Conservation (phyloP, 1,140 invertebrate species). For the Calephelis nemesis region DNA sequence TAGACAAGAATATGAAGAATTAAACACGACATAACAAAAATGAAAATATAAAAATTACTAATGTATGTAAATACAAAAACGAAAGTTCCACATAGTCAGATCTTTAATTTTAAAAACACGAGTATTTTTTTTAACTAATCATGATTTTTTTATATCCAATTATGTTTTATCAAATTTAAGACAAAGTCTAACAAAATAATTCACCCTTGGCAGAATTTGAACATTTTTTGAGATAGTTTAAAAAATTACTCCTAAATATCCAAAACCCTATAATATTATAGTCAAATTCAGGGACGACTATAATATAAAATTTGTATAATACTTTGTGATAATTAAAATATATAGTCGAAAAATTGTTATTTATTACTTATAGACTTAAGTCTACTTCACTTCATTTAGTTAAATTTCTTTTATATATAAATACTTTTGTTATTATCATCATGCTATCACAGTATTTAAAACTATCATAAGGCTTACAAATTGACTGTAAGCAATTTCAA, state of each 20-base stretch:
- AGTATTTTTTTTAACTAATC: neutral
- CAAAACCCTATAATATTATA: too few species aligned
- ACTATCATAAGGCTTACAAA: neutral
- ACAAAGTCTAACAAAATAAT: too few species aligned
- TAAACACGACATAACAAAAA: conserved; percentile 15
- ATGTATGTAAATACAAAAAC: conserved; percentile 5
- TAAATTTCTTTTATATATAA: neutral
- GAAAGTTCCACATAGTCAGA: conserved; percentile 6
- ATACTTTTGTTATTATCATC: neutral
- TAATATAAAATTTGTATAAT: too few species aligned
- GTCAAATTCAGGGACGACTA: too few species aligned
- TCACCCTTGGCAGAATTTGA: too few species aligned
- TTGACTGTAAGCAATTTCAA: neutral
- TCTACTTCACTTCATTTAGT: neutral
- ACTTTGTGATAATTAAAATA: neutral
- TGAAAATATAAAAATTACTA: conserved; percentile 4
- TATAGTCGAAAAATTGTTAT: too few species aligned
- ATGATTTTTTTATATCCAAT: neutral
- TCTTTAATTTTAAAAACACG: neutral
- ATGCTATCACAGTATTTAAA: neutral
- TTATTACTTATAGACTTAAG: neutral
- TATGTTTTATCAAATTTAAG: too few species aligned
- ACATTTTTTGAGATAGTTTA: too few species aligned
- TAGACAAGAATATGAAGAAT: conserved; percentile 28
- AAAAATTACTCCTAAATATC: too few species aligned